Conservation (phyloP, 2,797 vertebrate genomes). For the Ataeniobius toweri region DNA sequence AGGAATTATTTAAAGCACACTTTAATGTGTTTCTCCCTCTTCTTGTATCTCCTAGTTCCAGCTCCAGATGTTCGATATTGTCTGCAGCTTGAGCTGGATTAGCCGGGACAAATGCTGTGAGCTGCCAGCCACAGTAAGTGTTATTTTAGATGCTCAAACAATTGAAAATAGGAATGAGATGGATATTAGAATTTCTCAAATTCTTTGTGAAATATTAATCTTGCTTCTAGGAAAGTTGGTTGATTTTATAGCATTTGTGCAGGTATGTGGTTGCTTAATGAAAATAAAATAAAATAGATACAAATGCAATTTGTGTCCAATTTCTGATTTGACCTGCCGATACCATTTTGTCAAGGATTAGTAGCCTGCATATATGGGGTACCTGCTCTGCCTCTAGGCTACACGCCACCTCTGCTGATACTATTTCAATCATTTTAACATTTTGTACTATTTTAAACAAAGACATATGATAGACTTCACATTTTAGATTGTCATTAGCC, state of each 20-base stretch:
- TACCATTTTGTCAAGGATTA: not conserved
- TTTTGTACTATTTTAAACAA: not conserved
- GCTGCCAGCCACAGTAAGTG: slow-evolving; percentile 91
- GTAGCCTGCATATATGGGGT: not conserved
- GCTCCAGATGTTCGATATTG: slow-evolving; percentile 99
- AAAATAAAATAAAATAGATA: too few species aligned
- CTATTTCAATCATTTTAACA: not conserved
- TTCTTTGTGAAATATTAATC: slow-evolving; percentile 1
- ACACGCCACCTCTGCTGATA: not conserved
- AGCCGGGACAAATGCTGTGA: slow-evolving; percentile 98
- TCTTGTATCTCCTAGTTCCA: slow-evolving; percentile 87
- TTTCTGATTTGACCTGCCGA: not conserved
- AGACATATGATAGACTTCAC: not conserved
- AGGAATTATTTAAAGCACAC: slow-evolving; percentile 72
- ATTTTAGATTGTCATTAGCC: not conserved
- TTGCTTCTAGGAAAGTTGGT: not conserved
- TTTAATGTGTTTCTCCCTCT: slow-evolving; percentile 33
- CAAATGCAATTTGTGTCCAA: too few species aligned
- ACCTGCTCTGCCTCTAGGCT: not conserved
- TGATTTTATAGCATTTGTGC: too few species aligned
- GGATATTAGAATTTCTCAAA: not conserved
- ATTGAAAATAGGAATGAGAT: not conserved
- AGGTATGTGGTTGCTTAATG: too few species aligned
- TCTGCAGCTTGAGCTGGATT: slow-evolving; percentile 97
- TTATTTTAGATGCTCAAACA: slow-evolving; percentile 2